Evolutionary conservation across 2,888 invertebrate species (phyloP), one percentile per base, ranked within the genome.

Genomic region (Cephus nigrinus): DNA sequence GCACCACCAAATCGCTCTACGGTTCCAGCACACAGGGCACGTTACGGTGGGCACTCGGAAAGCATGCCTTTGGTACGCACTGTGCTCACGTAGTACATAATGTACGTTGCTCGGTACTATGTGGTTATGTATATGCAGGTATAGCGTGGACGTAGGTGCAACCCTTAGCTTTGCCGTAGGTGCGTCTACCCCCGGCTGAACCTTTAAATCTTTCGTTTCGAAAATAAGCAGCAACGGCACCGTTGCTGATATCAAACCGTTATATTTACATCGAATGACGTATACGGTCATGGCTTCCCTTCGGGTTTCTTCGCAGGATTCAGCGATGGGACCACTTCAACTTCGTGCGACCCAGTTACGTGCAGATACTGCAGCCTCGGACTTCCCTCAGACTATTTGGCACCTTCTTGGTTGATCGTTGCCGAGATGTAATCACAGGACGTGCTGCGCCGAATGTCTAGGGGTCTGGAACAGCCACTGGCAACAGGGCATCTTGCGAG

Each of bases 1-100:
- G 81, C 83, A 80, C 82, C 80, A 78, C 80, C 84, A 81, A 74
- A 72, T 74, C 55, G 30, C 55, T 55, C 9, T 23, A 55, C 55
- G 55, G 55, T 55, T 55, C 55, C 55, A 55, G 55, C 55, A 9
- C 55, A 55, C 55, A 55, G 55, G 55, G 55, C 55, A 55, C 15
- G 55, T 55, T 55, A 55, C 55, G 23, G 55, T 55, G 23, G 55
- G 55, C 9, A 55, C 40, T 40, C 23, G 55, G 55, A 23, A 23
- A 23, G 23, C 55, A 55, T 55, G 55, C 55, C 55, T 23, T 23
- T 55, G 55, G 55, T 55, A 55, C 23, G 55, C 23, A 55, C 23
- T 55, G 55, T 55, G 23, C 55, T 9, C 55, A 2, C 55, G 55
- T 55, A 23, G 23, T 23, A 55, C 23, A 23, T 23, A 23, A 55